Evolutionary conservation across 2,888 invertebrate species (phyloP), one percentile per base, ranked within the genome.

Genomic region (Lasioglossum lativentre): DNA sequence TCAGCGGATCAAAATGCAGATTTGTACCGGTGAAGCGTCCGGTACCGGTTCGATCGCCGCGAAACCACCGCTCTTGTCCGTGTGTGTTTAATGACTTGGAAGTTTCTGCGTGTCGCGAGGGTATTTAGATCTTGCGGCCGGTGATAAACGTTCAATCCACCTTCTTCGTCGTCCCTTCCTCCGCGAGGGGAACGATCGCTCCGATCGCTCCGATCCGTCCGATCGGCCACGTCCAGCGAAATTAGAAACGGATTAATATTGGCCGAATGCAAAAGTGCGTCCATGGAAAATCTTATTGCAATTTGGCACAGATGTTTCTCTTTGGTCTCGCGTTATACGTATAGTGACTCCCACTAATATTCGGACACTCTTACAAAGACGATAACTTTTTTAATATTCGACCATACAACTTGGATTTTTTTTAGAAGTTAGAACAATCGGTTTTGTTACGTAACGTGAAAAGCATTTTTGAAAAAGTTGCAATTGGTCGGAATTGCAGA

Each of bases 1-100:
- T 90, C 88, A 68, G 30, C 90, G 82, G 79, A 89, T 89, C 88
- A 89, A 90, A 89, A 89, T 89, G 89, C 86, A 84, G 75, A 84
- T 84, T 84, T 72, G 82, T 75, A 79, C 82, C 77, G 74, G 78
- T n/a, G 80, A 75, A 52, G 56, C 77, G 59, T 78, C 86, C 74
- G 72, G 78, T 84, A 86, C 82, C 85, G 80, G 72, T 77, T 76
- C 83, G 82, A 86, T 89, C 80, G 75, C 73, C 52, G 76, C 59
- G 56, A 63, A 68, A 77, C 75, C 77, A 38, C 45, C n/a, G 38
- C 38, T 38, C 12, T 38, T 23, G 73, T 74, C 47, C 71, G 70
- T 45, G 45, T 34, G 45, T 63, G 86, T 85, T 79, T 89, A 89
- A 81, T 82, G 77, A 78, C 71, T 76, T 47, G 82, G 40, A 59